These are phyloP conservation scores for Loris lydekkerianus DNA, from an alignment of 2,797 vertebrate species.

Conservation along the genomic window DNA sequence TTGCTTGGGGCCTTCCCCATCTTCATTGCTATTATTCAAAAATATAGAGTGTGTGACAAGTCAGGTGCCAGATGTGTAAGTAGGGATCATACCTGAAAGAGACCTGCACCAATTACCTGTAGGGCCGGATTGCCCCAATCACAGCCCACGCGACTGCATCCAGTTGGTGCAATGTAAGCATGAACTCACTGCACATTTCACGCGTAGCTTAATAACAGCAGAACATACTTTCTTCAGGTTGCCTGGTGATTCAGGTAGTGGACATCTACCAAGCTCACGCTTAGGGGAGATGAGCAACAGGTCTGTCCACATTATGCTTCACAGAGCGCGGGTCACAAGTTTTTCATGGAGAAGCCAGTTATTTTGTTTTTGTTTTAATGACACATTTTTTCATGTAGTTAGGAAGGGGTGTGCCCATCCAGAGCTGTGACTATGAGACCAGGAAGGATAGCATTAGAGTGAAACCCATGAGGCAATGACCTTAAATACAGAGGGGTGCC, in stretches of 20 bases:
- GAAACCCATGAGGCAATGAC: conserved; percentile 79
- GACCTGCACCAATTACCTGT: background rate
- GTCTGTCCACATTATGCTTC: conserved; percentile 61
- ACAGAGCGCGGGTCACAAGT: conserved; percentile 56
- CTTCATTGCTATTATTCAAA: conserved; percentile 39
- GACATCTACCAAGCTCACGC: conserved; percentile 49
- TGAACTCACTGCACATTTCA: background rate
- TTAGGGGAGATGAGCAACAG: conserved; percentile 75
- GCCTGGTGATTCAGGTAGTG: conserved; percentile 81
- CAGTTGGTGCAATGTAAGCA: background rate
- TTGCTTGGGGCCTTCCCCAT: background rate
- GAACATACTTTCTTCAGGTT: conserved; percentile 86
- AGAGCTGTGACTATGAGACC: background rate
- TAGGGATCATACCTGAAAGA: conserved; percentile 33
- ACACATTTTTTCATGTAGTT: conserved; percentile 75
- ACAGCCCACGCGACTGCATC: background rate
- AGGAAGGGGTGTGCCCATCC: conserved; percentile 81
- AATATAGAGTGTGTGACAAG: background rate
- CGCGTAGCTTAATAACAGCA: conserved; percentile 77
- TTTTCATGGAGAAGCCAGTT: conserved; percentile 70
- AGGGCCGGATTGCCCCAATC: background rate
- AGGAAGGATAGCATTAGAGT: conserved; percentile 66
- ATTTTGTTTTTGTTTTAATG: conserved; percentile 81
- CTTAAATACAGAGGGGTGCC: conserved; percentile 79
- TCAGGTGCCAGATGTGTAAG: background rate